Evolutionary conservation across 2,797 vertebrate genomes (phyloP).

Genomic region (Anguilla marmorata): DNA sequence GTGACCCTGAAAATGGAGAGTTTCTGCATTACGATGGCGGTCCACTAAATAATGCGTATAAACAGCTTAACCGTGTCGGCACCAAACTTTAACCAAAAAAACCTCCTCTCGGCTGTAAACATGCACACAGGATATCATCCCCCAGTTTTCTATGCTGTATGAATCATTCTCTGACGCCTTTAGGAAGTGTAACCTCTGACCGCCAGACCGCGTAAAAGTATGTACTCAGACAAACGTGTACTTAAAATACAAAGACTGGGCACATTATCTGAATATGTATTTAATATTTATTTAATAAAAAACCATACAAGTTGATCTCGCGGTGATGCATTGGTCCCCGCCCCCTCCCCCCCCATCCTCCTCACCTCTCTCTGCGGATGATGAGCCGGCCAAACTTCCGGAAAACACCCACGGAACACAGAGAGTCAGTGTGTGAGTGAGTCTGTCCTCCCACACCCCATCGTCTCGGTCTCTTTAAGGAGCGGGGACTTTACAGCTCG

Average conservation of each 20-base stretch:
- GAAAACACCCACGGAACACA: neutral
- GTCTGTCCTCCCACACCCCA: conserved; percentile 31
- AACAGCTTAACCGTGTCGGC: no score
- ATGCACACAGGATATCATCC: neutral
- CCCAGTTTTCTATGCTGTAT: neutral
- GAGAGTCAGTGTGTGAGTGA: neutral
- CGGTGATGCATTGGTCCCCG: no score
- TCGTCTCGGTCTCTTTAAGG: conserved; percentile 79
- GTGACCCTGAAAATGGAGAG: no score
- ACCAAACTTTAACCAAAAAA: no score
- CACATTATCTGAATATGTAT: neutral
- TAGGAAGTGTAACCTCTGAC: neutral
- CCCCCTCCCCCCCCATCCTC: no score
- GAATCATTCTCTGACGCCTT: neutral
- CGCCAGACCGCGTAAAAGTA: neutral
- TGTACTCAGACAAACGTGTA: neutral
- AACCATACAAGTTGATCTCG: neutral
- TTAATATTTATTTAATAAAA: neutral
- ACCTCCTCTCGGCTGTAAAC: neutral
- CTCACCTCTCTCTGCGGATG: no score
- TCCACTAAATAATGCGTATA: no score
- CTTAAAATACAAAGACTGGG: neutral
- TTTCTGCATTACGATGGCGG: no score
- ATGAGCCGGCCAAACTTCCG: neutral
- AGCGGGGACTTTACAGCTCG: conserved; percentile 68